phyloP scores from a whole-genome alignment of 2,888 invertebrate species.

The Thecophora atra region DNA sequence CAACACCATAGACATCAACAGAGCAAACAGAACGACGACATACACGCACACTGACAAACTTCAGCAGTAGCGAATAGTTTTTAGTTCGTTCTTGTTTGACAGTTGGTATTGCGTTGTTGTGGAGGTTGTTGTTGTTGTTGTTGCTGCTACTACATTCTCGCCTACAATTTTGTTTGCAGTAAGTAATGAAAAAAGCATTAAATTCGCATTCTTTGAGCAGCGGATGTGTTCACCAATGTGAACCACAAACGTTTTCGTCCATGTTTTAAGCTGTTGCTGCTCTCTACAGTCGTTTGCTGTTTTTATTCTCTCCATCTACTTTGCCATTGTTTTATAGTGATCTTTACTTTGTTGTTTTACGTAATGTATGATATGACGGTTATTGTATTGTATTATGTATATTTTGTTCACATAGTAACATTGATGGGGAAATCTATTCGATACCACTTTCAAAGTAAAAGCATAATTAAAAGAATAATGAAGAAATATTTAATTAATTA shows the following conservation, averaged over 20 bases:
- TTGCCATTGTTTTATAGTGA: background rate
- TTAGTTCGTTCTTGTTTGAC: background rate
- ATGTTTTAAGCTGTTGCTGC: background rate
- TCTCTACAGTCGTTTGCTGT: background rate
- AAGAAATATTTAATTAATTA: too few species aligned
- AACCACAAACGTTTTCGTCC: background rate
- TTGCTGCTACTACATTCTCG: background rate
- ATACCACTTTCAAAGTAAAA: too few species aligned
- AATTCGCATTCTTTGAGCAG: slow-evolving; percentile 39
- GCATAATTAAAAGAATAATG: too few species aligned
- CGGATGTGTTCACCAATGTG: slow-evolving; percentile 18
- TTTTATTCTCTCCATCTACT: background rate
- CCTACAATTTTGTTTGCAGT: slow-evolving; percentile 49
- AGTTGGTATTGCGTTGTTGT: background rate
- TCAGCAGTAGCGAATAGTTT: background rate
- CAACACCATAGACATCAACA: slow-evolving; percentile 26
- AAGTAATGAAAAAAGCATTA: slow-evolving; percentile 51
- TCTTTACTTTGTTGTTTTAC: background rate
- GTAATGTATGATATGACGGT: background rate
- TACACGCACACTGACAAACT: background rate
- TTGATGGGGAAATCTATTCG: too few species aligned
- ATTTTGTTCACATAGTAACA: too few species aligned
- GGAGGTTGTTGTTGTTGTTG: background rate
- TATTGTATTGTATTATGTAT: too few species aligned
- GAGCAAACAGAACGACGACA: background rate